phyloP scores from a whole-genome alignment of 2,888 invertebrate genomes.

The Desoria tigrina region DNA sequence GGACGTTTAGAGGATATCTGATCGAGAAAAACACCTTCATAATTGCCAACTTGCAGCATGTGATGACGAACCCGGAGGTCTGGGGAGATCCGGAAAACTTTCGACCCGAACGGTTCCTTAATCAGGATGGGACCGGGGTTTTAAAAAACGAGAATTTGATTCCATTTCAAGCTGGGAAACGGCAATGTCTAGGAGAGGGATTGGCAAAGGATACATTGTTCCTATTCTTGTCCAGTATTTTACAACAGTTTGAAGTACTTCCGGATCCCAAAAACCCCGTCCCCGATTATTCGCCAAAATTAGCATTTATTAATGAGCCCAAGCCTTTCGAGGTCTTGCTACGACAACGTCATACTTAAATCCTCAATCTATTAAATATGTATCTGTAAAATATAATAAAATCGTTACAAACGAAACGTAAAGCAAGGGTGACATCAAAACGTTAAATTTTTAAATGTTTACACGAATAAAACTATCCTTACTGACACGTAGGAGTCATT shows the following conservation, averaged over 20 bases:
- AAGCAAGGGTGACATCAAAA: no score
- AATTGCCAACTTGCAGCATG: conserved; percentile 39
- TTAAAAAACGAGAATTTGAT: conserved; percentile 45
- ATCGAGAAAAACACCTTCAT: conserved; percentile 47
- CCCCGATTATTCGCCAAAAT: conserved; percentile 19
- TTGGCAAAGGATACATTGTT: conserved; percentile 47
- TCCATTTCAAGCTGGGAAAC: conserved; percentile 44
- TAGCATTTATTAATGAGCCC: conserved; percentile 27
- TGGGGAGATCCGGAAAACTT: conserved; percentile 49
- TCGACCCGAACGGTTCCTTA: conserved; percentile 49
- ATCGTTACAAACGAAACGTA: no score
- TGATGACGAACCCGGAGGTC: conserved; percentile 39
- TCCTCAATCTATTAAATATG: no score
- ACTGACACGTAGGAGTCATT: no score
- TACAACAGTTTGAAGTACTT: conserved; percentile 43
- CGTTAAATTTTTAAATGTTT: no score
- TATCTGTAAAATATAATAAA: no score
- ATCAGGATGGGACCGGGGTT: conserved; percentile 21
- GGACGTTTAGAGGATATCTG: conserved; percentile 34
- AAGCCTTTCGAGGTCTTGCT: conserved; percentile 22
- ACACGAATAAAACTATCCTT: no score
- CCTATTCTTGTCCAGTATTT: conserved; percentile 42
- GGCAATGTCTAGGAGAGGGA: conserved; percentile 43
- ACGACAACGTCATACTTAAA: no score
- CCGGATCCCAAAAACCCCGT: conserved; percentile 36